Percentiles rank a stretch among this genome's conserved stretches.
phyloP scores from a whole-genome alignment of 2,797 vertebrate species.

The Amblyraja radiata region DNA sequence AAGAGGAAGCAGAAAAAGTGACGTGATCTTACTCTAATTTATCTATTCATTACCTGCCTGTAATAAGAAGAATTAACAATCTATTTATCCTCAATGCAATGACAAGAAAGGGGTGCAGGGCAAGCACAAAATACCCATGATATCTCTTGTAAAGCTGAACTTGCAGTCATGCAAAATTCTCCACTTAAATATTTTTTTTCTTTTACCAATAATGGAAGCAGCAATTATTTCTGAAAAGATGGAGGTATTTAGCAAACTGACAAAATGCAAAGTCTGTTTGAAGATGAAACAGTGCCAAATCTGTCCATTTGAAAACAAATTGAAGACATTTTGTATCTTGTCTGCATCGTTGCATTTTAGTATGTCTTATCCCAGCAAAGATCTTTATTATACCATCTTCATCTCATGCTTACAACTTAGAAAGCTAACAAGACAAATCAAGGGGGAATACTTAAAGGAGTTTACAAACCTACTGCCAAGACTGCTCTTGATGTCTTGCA shows the following conservation, averaged over 20 bases:
- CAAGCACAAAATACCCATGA: background rate
- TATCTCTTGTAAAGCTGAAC: background rate
- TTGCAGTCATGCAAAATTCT: no score
- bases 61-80: background rate
- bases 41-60: background rate
- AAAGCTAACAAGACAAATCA: no score
- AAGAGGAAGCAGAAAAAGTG: no score
- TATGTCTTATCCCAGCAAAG: background rate
- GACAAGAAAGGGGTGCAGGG: background rate
- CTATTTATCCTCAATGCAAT: background rate
- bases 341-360: background rate
- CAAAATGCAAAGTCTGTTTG: background rate
- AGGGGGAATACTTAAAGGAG: no score
- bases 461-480: background rate
- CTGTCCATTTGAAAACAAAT: background rate
- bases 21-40: background rate
- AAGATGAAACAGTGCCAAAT: no score
- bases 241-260: background rate
- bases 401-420: no score
- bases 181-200: background rate
- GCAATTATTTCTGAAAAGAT: background rate
- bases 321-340: background rate
- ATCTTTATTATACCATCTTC: background rate
- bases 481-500: background rate
- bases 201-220: background rate